Evolutionary conservation across 2,113 vertebrate species (phyloP), one percentile per base, ranked within the genome.

Genomic region (Taurulus bubalis): DNA sequence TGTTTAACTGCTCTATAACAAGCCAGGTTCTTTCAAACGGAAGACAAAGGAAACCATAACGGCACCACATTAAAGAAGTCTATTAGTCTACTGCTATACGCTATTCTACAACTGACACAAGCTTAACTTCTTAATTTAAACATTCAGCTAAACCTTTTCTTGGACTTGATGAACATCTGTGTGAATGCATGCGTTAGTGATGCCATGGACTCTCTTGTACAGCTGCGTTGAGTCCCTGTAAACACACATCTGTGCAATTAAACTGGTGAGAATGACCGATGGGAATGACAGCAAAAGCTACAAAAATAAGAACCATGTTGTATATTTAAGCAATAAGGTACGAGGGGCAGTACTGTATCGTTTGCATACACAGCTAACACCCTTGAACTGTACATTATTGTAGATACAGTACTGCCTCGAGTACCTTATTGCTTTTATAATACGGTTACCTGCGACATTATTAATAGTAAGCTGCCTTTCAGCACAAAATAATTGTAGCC

Each of bases 41-140:
- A 77, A 70, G 38, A 60, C 68, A 82, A 87, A 72, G 32, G 63
- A 8, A 66, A 10, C 55, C 26, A 75, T 67, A 80, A 80, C 79
- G n/a, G 42, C 0, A 55, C 32, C 9, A 59, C 70, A 72, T 24
- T 60, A 42, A 70, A 78, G 77, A 68, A 72, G 79, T 60, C 45
- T 62, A 8, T 78, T 53, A 56, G 45, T 32, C 22, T 63, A 9
- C 49, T 75, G n/a, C 20, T 28, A 53, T 4, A 55, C 36, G 16
- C 8, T 18, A 15, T 49, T 36, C 18, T 22, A 28, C 2, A 53
- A 36, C 32, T 28, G 30, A 67, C 62, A 38, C 47, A 63, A 45
- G 42, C 16, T n/a, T 18, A 16, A 20, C 14, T 24, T 66, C 30
- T 71, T 49, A 28, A 62, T 73, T 3, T 59, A 15, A 65, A 72